Evolutionary conservation across 2,113 vertebrate species (phyloP).

Genomic region (Urocitellus parryii): DNA sequence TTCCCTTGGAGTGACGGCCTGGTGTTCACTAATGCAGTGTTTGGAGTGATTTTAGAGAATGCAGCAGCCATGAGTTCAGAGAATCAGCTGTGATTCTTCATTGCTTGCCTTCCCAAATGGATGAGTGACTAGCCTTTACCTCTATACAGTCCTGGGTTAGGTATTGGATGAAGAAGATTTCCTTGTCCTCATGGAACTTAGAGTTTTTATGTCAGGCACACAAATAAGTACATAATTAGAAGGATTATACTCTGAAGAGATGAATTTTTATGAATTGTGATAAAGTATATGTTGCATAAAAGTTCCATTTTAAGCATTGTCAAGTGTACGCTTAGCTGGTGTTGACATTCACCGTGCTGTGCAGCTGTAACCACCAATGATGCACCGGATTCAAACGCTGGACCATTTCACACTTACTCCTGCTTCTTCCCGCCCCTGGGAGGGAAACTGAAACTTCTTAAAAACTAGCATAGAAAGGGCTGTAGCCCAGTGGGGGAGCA

Average conservation of each 20-base stretch:
- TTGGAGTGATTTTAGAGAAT: background rate
- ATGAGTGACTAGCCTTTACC: background rate
- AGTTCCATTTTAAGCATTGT: background rate
- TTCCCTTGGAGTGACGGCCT: background rate
- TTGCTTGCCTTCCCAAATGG: background rate
- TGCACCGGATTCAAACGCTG: background rate
- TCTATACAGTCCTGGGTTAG: background rate
- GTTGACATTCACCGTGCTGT: accelerated
- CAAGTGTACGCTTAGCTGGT: background rate
- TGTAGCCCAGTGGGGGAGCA: too few species aligned
- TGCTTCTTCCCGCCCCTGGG: too few species aligned
- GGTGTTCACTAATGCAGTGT: background rate
- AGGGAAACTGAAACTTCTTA: background rate
- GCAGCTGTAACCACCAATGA: too few species aligned
- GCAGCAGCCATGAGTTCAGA: background rate
- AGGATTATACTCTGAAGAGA: too few species aligned
- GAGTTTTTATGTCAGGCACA: background rate
- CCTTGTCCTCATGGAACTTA: background rate
- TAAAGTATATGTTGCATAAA: background rate
- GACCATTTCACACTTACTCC: too few species aligned
- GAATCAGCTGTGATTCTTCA: background rate
- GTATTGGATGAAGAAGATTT: background rate
- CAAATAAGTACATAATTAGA: too few species aligned
- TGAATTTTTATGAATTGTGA: background rate
- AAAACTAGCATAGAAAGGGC: too few species aligned